Evolutionary conservation across 2,888 invertebrate species (phyloP).

Genomic region (Nomada ferruginata): DNA sequence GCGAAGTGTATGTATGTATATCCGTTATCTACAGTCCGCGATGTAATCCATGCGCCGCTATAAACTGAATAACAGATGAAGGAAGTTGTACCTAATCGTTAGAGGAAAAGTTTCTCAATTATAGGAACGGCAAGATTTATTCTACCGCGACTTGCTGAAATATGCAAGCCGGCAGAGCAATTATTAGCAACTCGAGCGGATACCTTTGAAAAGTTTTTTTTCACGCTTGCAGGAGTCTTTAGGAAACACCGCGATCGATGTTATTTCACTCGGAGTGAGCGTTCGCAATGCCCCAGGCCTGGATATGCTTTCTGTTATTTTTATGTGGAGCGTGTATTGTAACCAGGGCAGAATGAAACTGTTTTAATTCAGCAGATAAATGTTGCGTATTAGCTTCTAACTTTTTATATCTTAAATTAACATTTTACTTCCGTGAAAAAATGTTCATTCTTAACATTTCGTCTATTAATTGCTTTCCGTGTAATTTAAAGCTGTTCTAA

Average conservation of each 20-base stretch:
- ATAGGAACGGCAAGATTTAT: slow-evolving; percentile 3
- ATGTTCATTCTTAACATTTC: no score
- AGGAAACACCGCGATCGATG: background rate
- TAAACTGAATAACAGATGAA: slow-evolving; percentile 48
- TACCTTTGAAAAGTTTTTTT: background rate
- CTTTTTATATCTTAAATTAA: no score
- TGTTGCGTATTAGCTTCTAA: no score
- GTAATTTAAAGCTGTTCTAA: no score
- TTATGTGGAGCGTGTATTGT: no score
- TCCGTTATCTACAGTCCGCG: slow-evolving; percentile 31
- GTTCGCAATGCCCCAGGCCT: background rate
- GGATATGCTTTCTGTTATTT: background rate
- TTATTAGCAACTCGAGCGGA: slow-evolving; percentile 1
- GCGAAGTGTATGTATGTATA: slow-evolving; percentile 43
- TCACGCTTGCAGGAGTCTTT: background rate
- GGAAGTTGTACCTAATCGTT: slow-evolving; percentile 30
- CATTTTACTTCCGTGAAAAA: no score
- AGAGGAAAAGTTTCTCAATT: slow-evolving; percentile 19
- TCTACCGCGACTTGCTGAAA: slow-evolving; percentile 1
- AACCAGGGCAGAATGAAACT: no score
- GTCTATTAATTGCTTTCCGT: no score
- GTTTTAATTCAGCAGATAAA: no score
- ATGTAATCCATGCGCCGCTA: slow-evolving; percentile 42
- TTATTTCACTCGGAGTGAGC: background rate
- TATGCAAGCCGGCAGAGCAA: background rate